A percentile compares a stretch with the other conserved stretches of the same genome.
These are phyloP conservation scores for Watsonalla cultraria DNA, from an alignment of 2,888 invertebrate species.

Conservation along the genomic window DNA sequence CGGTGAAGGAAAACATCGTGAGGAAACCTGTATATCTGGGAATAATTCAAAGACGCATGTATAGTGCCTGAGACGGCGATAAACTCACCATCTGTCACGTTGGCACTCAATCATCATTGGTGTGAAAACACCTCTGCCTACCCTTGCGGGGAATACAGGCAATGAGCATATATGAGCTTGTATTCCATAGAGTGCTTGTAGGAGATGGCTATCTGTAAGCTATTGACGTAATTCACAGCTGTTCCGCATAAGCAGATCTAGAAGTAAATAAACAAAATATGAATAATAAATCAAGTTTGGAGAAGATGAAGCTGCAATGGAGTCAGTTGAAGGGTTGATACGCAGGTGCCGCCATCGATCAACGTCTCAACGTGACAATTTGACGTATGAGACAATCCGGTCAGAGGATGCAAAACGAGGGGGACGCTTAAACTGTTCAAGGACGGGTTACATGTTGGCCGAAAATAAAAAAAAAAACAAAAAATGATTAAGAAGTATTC, in stretches of 20 bases:
- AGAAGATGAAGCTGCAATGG: constrained; percentile 29
- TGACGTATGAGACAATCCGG: constrained; percentile 75
- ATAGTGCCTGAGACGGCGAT: too few relatives aligned
- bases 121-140: too few relatives aligned
- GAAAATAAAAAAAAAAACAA: not conserved
- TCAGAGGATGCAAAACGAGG: constrained; percentile 54
- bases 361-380: constrained; percentile 68
- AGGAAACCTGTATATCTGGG: too few relatives aligned
- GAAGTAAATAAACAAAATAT: constrained; percentile 14
- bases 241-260: not conserved
- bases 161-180: not conserved
- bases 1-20: too few relatives aligned
- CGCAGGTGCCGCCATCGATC: constrained; percentile 72
- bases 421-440: constrained; percentile 39
- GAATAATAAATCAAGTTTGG: constrained; percentile 47
- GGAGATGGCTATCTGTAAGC: too few relatives aligned
- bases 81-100: too few relatives aligned
- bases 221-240: not conserved
- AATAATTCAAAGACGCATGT: too few relatives aligned
- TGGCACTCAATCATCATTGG: too few relatives aligned
- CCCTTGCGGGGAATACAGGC: too few relatives aligned
- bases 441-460: constrained; percentile 37
- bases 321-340: constrained; percentile 42
- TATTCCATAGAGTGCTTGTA: too few relatives aligned
- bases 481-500: not conserved